Base-by-base conservation (phyloP, 1,140 invertebrate species). In the Goniozus legneri region DNA sequence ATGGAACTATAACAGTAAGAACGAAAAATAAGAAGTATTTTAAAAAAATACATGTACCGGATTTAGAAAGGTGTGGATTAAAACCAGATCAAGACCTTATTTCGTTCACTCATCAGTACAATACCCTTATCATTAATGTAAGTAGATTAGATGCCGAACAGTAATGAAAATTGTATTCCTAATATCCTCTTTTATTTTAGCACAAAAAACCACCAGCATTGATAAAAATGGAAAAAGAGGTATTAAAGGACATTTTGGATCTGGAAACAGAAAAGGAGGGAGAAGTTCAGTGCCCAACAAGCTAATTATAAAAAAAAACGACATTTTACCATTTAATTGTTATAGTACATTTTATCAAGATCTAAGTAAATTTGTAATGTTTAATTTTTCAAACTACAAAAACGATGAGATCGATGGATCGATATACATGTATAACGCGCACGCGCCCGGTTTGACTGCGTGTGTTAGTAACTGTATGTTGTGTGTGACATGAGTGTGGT, bases 11-110 rank as follows among this genome's bases (percentile, higher is more conserved):
- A 33, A 74, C 82, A 18, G 78, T 91, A 4, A 76, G 83, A 46
- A 91, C 88, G 13, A 81, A 71, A 16, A 90, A 91, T 66, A 90
- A 88, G 59, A 91, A 90, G 54, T 91, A 89, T 69, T 91, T 80
- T 60, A 91, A 90, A 62, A 85, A 84, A 58, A 70, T 91, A n/a
- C 55, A 60, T 15, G 68, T 89, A 34, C 85, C 84, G 38, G 88
- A 90, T 64, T 70, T 90, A 22, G 78, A 83, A 49, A 78, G 87
- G 58, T 77, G 83, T n/a, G 78, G 79, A 15, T 45, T 88, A 18
- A 61, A 69, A 15, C 77, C 83, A 22, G 74, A 81, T 38, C 84
- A 88, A 62, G 73, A 78, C 3, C 79, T 81, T 56, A 77, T 91
- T 45, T 74, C 79, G 13, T 82, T 82, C 48, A 76, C 71, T 21